Conservation (phyloP, 1,140 invertebrate genomes). For the Uloborus diversus region DNA sequence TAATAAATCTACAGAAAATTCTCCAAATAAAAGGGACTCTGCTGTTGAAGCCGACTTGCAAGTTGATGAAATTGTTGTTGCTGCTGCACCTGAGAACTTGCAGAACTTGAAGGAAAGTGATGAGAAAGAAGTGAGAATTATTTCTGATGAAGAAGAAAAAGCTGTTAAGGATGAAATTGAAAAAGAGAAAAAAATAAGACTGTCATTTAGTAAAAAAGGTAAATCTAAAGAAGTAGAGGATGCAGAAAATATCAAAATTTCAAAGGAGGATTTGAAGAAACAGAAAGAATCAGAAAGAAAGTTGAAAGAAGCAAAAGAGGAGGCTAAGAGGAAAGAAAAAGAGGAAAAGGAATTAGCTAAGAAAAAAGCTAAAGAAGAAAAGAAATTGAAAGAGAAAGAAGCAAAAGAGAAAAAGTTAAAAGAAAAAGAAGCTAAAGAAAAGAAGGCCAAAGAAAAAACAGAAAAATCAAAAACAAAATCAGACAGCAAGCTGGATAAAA, state of each 20-base stretch:
- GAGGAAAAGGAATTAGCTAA: constrained; percentile 42
- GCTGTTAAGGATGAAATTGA: constrained; percentile 37
- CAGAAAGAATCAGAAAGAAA: constrained; percentile 53
- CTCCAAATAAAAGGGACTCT: constrained; percentile 34
- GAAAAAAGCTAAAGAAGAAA: constrained; percentile 56
- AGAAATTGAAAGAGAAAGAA: constrained; percentile 55
- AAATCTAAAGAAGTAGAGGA: constrained; percentile 16
- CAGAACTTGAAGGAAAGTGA: neutral
- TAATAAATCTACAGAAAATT: constrained; percentile 17
- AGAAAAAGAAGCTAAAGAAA: constrained; percentile 50
- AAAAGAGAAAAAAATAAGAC: constrained; percentile 38
- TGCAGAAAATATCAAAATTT: constrained; percentile 1
- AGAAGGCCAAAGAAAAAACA: constrained; percentile 36
- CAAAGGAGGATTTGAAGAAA: constrained; percentile 42
- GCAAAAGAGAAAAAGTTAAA: constrained; percentile 52
- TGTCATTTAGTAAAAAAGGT: constrained; percentile 19
- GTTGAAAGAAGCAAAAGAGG: constrained; percentile 58
- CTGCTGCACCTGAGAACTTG: neutral
- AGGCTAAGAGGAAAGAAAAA: constrained; percentile 59
- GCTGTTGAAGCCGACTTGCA: constrained; percentile 45
- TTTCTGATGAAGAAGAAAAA: constrained; percentile 28
- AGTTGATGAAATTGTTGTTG: constrained; percentile 44
- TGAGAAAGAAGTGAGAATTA: neutral
- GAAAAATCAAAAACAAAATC: constrained; percentile 50
- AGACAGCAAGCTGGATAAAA: constrained; percentile 47